A percentile compares a stretch with the other conserved stretches of the same genome.
These are phyloP conservation scores for Planococcus citri DNA, from an alignment of 1,140 invertebrate species.

Conservation along the genomic window DNA sequence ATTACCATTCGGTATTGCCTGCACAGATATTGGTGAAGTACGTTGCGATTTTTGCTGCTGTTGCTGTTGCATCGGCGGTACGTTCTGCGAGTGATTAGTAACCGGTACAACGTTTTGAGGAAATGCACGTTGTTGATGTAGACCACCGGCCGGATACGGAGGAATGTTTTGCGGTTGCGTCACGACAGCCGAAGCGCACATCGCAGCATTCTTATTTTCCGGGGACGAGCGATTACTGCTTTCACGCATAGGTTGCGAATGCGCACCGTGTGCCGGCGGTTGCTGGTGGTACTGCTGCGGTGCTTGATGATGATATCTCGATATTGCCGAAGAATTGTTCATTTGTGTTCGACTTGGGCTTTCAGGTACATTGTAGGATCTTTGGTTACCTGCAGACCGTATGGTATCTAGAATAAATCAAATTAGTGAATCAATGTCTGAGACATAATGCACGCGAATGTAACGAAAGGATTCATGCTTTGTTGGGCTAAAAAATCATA, in stretches of 20 bases:
- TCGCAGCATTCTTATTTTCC: background rate
- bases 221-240: background rate
- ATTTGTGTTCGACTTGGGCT: background rate
- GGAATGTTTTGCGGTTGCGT: constrained; percentile 10
- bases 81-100: background rate
- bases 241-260: constrained; percentile 5
- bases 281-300: constrained; percentile 5
- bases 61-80: background rate
- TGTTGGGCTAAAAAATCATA: background rate
- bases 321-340: background rate
- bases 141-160: background rate
- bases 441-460: no score
- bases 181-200: background rate
- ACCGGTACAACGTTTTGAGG: background rate
- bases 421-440: no score
- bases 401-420: background rate
- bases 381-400: constrained; percentile 9
- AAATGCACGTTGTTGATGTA: background rate
- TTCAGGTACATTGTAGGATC: constrained; percentile 10
- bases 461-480: background rate
- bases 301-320: background rate
- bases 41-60: constrained; percentile 12
- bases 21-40: constrained; percentile 1
- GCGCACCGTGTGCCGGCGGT: background rate
- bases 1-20: background rate